Evolutionary conservation across 2,797 vertebrate species (phyloP), one percentile per base, ranked within the genome.

Genomic region (Ptychobarbus kaznakovi): DNA sequence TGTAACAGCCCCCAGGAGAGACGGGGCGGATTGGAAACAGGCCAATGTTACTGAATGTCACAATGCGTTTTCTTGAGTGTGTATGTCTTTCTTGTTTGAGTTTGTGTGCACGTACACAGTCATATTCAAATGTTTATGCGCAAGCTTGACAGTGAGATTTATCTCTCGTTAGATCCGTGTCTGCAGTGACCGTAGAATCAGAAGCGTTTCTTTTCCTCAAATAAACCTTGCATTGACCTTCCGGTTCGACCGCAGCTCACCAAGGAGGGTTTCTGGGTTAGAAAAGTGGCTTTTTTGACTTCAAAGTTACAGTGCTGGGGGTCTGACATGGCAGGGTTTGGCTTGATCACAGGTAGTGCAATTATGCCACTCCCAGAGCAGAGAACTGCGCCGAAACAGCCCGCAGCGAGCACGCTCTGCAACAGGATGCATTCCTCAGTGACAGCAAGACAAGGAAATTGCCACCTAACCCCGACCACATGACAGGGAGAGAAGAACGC

Each of bases 371-470:
- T 88, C 88, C 80, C 83, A 76, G 56, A 20, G 35, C 74, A 79
- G 65, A 74, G 82, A 76, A 13, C 83, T 75, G 86, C 78, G 69
- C 85, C 4, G 40, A 78, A 90, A 88, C 84, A 88, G 88, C 86
- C 72, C 12, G 20, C 63, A 73, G 84, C 83, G 25, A 74, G 74
- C 35, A 15, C 58, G 58, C 81, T 73, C 81, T 51, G 86, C 87
- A 87, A 77, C 74, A 86, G 83, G 84, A 87, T 28, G 87, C 88
- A 89, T 89, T 89, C 84, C 88, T 83, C 35, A 56, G 16, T 84
- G 82, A 87, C 87, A 80, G 85, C 79, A 40, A 82, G 77, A 88
- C 89, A 84, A 80, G 86, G 75, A 90, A 88, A 89, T 88, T 85
- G 84, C 86, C 84, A 85, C 83, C 81, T 82, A 58, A 88, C 82